A percentile compares a stretch with the other conserved stretches of the same genome.
Evolutionary conservation across 2,113 vertebrate species (phyloP).

Genomic region (Noturus placidus): DNA sequence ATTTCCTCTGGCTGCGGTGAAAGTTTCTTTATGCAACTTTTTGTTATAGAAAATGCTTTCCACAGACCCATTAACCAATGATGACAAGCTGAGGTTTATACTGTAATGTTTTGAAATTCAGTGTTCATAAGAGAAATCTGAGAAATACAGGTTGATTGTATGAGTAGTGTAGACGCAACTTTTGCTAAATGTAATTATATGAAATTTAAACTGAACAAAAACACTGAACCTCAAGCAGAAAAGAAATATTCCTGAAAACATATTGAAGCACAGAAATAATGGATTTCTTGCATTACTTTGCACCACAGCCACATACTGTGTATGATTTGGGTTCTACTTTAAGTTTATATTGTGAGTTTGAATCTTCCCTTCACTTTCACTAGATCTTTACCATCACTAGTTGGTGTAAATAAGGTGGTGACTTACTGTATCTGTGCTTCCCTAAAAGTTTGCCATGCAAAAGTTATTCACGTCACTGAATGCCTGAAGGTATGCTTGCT

Average conservation of each 20-base stretch:
- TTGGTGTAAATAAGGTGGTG: conserved; percentile 1
- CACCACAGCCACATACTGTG: not conserved
- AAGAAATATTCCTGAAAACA: not conserved
- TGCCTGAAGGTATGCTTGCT: conserved; percentile 10
- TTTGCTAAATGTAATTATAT: conserved; percentile 12
- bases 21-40: conserved; percentile 16
- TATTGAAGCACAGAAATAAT: not conserved
- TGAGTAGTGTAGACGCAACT: not conserved
- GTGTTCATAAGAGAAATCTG: not conserved
- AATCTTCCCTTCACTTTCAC: not conserved
- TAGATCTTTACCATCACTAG: not conserved
- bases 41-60: not conserved
- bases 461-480: not conserved
- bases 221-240: not conserved
- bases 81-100: not conserved
- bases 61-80: not conserved
- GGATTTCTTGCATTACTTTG: not conserved
- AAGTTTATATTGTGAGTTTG: not conserved
- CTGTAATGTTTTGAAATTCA: conserved; percentile 3
- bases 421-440: not conserved
- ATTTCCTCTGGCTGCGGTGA: conserved; percentile 8
- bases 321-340: not conserved
- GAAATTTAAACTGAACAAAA: conserved; percentile 1
- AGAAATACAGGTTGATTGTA: not conserved
- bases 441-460: not conserved